Evolutionary conservation across 2,113 vertebrate species (phyloP), one percentile per base, ranked within the genome.

Genomic region (Zosterops borbonicus): DNA sequence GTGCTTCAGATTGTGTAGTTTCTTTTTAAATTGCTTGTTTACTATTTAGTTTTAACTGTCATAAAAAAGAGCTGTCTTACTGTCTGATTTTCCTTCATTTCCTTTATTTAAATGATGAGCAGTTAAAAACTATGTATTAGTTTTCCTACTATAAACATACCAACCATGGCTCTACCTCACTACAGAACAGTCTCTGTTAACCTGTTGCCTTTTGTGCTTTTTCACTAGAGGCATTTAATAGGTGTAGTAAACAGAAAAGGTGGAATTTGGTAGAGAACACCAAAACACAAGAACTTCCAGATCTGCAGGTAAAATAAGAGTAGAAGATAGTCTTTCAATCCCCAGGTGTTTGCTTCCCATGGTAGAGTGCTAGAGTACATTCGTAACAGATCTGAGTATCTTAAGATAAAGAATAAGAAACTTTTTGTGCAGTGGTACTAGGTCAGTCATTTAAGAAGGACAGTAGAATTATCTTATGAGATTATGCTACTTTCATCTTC

Each of bases 1-100:
- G 91, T 96, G 96, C 85, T 96, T 97, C 89, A 95, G 97, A 96
- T 95, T 77, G 28, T 75, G 29, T 73, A 75, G 68, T 87, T 97
- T 90, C 49, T 94, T 95, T 96, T 83, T 28, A 27, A 87, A 63
- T 83, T 87, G 46, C 67, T 94, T 89, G 44, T 65, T 96, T 92
- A 69, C 76, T 90, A 91, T 83, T 87, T 71, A 52, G 25, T 60
- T 93, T 62, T 77, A 55, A 37, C 39, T 94, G 16, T 93, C 42
- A 50, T 85, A 46, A 77, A 78, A 89, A 78, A 59, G 22, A 85
- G 20, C 42, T 82, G 11, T 59, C 56, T 69, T 88, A 35, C 5
- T 78, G 6, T 56, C 79, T 82, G 7, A 22, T 79, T 96, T 75
- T 47, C 18, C 44, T 84, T 90, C 0, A 28, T 90, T 86, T 73